Evolutionary conservation across 2,797 vertebrate genomes (phyloP), one percentile per base, ranked within the genome.

Genomic region (Cottoperca gobio): DNA sequence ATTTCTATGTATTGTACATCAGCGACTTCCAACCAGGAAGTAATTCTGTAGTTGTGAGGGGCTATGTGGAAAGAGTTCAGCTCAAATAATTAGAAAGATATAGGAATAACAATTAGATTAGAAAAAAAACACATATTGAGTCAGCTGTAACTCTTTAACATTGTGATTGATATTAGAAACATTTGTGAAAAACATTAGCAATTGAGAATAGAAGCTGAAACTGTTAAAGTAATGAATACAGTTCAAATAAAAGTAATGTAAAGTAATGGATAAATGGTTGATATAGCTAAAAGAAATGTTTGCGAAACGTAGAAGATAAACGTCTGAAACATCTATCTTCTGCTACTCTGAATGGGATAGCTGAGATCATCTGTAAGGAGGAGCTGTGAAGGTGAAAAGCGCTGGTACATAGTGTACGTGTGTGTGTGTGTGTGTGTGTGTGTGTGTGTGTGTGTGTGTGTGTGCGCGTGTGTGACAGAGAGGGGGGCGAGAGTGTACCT

Each of bases 401-500:
- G 17, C 21, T 23, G 8, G n/a, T n/a, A 13, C 33, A 37, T 45
- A 16, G n/a, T 5, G 3, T 24, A 57, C n/a, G 37, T 55, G 13
- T 62, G 16, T 23, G 19, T 42, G 26, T 35, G 58, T 39, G 49
- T 35, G 28, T 37, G 45, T 43, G 46, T 26, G 46, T 65, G 35
- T 66, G 46, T 31, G 63, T 52, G 26, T 48, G 42, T 58, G 31
- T 37, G 28, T 40, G 48, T 42, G 46, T 43, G 42, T 58, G 46
- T 58, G 37, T 61, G 28, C 57, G 46, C 46, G 54, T 69, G 26
- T 54, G n/a, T 43, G 43, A 16, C 13, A 2, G 35, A 19, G 7
- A 10, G 1, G 8, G 24, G 31, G 6, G n/a, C n/a, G n/a, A 31
- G 31, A 21, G 3, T 23, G 39, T 93, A 99, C 98, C 98, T 99